Evolutionary conservation across 2,888 invertebrate species (phyloP), one percentile per base, ranked within the genome.

Genomic region (Dascillus cervinus): DNA sequence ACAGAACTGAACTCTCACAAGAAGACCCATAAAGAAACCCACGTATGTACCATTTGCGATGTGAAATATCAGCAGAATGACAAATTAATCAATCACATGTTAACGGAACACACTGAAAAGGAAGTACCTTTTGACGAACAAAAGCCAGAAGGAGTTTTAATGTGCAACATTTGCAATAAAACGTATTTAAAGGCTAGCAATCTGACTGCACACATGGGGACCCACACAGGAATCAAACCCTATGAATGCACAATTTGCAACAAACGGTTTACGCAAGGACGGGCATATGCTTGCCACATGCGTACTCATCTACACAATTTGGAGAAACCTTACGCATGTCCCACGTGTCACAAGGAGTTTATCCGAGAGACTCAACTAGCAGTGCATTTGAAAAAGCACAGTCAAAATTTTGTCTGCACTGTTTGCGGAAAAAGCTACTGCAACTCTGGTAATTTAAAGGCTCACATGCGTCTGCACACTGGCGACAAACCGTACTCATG

Each of bases 401-500:
- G 37, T 6, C 26, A 43, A 11, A 33, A 35, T 9, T 41, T 48
- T 31, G 37, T 41, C 21, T 56, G 56, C 25, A 43, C 24, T 22
- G 42, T 49, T 5, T 56, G 56, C 32, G 49, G 47, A 4, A 55
- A 53, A 37, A 45, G 42, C 17, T 55, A 50, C 27, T 50, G 52
- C 26, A 50, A 52, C 36, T 47, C 51, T 3, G 37, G 51, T 9
- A 53, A 53, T 43, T 39, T 53, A 24, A 44, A 43, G 19, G 39
- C 44, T 8, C 46, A 46, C 11, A 34, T 44, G 38, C 29, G 46
- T 20, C 24, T 46, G 8, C 46, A 46, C 13, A 46, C 41, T 13
- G 52, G 55, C 3, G 51, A 52, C 29, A 50, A 50, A 24, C 55
- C 55, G 2, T 55, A 55, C 22, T 36, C 48, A 3, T 55, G 55